Conservation (phyloP, 1,140 invertebrate genomes). For the Notospermus geniculatus region DNA sequence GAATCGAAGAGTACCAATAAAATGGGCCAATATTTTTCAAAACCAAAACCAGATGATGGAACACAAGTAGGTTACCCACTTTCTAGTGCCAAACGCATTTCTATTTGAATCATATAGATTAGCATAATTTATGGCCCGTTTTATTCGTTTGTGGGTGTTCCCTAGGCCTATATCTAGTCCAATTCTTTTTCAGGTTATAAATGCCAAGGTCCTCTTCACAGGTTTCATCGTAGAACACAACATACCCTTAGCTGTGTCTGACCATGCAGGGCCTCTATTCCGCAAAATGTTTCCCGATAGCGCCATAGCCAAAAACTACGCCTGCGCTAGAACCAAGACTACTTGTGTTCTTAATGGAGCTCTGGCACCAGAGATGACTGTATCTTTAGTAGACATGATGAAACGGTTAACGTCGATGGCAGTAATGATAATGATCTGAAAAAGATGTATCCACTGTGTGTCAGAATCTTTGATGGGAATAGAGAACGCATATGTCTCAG, state of each 20-base stretch:
- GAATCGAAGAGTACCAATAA: no score
- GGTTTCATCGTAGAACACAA: slow-evolving; percentile 9
- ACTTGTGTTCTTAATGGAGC: slow-evolving; percentile 9
- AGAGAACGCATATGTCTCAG: no score
- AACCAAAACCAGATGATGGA: no score
- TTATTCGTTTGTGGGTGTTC: no score
- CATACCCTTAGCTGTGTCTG: slow-evolving; percentile 8
- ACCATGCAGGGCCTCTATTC: slow-evolving; percentile 8
- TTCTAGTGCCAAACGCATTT: no score
- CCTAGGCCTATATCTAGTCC: no score
- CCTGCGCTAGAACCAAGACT: slow-evolving; percentile 6
- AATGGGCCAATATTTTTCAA: no score
- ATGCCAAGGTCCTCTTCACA: slow-evolving; percentile 9
- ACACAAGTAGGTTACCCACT: no score
- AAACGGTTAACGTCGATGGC: slow-evolving; percentile 5
- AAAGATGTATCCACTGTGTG: no score
- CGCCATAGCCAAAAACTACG: slow-evolving; percentile 5
- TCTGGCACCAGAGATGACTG: slow-evolving; percentile 8
- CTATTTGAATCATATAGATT: no score
- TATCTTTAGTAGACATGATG: slow-evolving; percentile 1
- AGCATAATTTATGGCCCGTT: no score
- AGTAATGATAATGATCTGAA: slow-evolving; percentile 9
- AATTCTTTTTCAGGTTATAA: slow-evolving; percentile 9
- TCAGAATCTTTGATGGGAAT: no score
- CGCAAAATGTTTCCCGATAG: slow-evolving; percentile 6